Evolutionary conservation across 2,888 invertebrate genomes (phyloP).

Genomic region (Meteorus cinctellus): DNA sequence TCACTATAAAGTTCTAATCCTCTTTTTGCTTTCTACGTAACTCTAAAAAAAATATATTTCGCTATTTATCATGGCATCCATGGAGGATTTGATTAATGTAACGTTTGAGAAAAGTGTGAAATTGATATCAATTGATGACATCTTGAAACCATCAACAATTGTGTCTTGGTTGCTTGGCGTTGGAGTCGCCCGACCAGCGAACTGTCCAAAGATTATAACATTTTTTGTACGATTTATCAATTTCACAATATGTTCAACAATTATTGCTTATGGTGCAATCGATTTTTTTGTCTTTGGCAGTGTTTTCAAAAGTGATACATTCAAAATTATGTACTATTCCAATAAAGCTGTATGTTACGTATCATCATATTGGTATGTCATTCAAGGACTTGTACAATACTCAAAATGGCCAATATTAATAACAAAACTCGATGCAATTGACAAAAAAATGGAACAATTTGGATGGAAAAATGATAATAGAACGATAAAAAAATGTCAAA

Average conservation of each 20-base stretch:
- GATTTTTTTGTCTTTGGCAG: conserved; percentile 61
- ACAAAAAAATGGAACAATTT: conserved; percentile 53
- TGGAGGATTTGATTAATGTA: conserved; percentile 47
- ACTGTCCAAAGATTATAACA: conserved; percentile 53
- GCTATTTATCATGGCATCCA: conserved; percentile 22
- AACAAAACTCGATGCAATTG: conserved; percentile 53
- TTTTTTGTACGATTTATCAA: conserved; percentile 57
- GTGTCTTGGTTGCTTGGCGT: conserved; percentile 61
- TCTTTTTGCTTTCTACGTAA: not conserved
- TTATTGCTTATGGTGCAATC: conserved; percentile 61
- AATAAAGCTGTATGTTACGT: conserved; percentile 61
- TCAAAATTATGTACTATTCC: conserved; percentile 64
- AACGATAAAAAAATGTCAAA: conserved; percentile 50
- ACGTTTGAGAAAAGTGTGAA: conserved; percentile 50
- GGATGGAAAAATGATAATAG: conserved; percentile 50
- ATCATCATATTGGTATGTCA: conserved; percentile 63
- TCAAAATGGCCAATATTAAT: conserved; percentile 61
- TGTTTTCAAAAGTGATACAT: conserved; percentile 61
- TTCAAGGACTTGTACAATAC: conserved; percentile 56
- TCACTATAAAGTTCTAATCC: not conserved
- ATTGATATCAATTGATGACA: conserved; percentile 49
- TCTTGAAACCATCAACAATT: conserved; percentile 56
- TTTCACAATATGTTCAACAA: conserved; percentile 59
- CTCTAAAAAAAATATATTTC: not conserved
- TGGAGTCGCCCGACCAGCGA: conserved; percentile 56